Percentiles rank a stretch among this genome's conserved stretches.
Evolutionary conservation across 2,797 vertebrate species (phyloP).

Genomic region (Chelonia mydas): DNA sequence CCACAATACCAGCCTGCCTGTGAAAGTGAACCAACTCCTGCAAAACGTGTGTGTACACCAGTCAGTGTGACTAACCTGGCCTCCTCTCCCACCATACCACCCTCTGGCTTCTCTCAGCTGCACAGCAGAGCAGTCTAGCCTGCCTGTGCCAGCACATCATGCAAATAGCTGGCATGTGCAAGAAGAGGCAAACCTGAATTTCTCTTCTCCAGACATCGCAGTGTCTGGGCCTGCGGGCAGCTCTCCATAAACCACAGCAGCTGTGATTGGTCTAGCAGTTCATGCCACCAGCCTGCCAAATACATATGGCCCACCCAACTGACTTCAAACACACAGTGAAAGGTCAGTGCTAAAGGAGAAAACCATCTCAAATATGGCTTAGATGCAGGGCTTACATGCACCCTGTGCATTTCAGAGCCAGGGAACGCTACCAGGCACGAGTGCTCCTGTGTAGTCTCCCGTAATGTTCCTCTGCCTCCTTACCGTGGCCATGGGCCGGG

Average conservation of each 20-base stretch:
- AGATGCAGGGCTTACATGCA: accelerated
- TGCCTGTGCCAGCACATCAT: neutral
- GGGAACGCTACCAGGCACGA: neutral
- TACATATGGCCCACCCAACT: accelerated
- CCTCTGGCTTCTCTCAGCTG: neutral
- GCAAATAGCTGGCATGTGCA: accelerated
- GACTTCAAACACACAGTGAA: accelerated
- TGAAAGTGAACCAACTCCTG: neutral
- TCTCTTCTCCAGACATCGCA: neutral
- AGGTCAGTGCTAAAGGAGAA: accelerated
- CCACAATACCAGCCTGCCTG: neutral
- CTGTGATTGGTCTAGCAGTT: accelerated
- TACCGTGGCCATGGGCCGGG: neutral
- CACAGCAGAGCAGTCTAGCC: neutral
- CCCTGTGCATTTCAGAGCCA: accelerated
- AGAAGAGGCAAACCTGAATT: neutral
- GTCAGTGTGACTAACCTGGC: neutral
- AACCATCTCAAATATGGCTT: accelerated
- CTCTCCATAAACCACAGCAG: accelerated
- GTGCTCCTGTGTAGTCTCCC: neutral
- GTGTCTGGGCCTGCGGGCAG: neutral
- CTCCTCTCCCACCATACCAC: neutral
- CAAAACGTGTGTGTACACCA: too few relatives aligned
- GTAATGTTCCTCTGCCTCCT: neutral
- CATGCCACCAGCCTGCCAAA: neutral